These are phyloP conservation scores for Congeria kusceri DNA, from an alignment of 2,888 invertebrate genomes.

Conservation along the genomic window DNA sequence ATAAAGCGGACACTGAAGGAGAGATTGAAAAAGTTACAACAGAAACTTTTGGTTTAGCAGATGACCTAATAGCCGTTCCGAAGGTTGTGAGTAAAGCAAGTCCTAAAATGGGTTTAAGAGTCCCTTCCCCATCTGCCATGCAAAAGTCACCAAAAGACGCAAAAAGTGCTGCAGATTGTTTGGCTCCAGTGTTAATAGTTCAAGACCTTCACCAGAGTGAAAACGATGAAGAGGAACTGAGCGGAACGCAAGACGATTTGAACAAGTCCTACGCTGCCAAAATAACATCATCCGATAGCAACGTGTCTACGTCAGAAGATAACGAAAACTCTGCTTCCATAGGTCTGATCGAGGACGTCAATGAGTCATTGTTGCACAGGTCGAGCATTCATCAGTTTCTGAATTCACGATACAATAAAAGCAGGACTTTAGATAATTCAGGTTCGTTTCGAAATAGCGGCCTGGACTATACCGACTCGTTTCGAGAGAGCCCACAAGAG, in stretches of 20 bases:
- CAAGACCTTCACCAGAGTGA: not conserved
- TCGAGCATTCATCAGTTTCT: conserved; percentile 61
- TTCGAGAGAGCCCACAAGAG: not conserved
- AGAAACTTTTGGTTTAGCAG: not conserved
- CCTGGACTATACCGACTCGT: conserved; percentile 1
- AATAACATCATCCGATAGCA: not conserved
- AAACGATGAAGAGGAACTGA: not conserved
- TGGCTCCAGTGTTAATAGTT: not conserved
- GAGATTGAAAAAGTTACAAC: conserved; percentile 20
- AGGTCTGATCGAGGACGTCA: conserved; percentile 44
- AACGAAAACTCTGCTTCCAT: conserved; percentile 15
- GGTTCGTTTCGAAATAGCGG: conserved; percentile 19
- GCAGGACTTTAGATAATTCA: conserved; percentile 51
- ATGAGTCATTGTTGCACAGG: conserved; percentile 48
- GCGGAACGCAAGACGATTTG: not conserved
- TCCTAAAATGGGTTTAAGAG: conserved; percentile 6
- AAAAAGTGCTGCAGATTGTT: not conserved
- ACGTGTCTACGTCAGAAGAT: not conserved
- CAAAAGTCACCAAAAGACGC: not conserved
- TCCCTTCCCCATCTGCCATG: not conserved
- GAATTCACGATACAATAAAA: conserved; percentile 54
- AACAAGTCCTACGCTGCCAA: not conserved
- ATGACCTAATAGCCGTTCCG: not conserved
- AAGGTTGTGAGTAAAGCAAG: not conserved
- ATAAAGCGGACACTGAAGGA: not conserved